These are phyloP conservation scores for Scatophagus argus DNA, from an alignment of 2,113 vertebrate genomes.

Conservation along the genomic window DNA sequence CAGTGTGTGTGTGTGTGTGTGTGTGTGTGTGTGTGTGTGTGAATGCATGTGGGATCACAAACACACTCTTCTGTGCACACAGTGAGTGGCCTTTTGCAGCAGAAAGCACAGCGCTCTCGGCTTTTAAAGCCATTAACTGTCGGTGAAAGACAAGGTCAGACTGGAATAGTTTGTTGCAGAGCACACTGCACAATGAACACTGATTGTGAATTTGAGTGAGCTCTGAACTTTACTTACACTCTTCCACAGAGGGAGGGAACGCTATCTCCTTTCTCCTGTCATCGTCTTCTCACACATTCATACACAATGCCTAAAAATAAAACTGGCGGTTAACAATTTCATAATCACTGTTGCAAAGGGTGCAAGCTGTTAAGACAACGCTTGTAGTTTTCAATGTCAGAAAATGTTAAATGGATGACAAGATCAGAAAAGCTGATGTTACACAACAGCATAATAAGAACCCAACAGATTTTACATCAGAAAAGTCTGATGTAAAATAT, in stretches of 20 bases:
- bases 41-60: background rate
- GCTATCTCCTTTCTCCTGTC: constrained; percentile 4
- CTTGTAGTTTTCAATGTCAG: background rate
- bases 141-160: constrained; percentile 63
- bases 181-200: constrained; percentile 11
- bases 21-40: background rate
- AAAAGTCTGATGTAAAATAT: too few relatives aligned
- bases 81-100: constrained; percentile 22
- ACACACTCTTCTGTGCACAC: background rate
- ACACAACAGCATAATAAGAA: background rate
- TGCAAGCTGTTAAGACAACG: background rate
- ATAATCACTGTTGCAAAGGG: background rate
- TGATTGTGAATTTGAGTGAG: constrained; percentile 19
- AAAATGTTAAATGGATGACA: background rate
- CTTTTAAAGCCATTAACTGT: constrained; percentile 68
- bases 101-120: constrained; percentile 16
- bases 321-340: constrained; percentile 9
- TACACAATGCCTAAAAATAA: constrained; percentile 6
- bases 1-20: constrained; percentile 1
- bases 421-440: background rate
- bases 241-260: background rate
- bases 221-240: constrained; percentile 15
- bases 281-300: background rate
- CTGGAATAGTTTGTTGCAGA: constrained; percentile 20
- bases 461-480: too few relatives aligned